phyloP scores from a whole-genome alignment of 2,797 vertebrate genomes.

The Diplodus sargus region DNA sequence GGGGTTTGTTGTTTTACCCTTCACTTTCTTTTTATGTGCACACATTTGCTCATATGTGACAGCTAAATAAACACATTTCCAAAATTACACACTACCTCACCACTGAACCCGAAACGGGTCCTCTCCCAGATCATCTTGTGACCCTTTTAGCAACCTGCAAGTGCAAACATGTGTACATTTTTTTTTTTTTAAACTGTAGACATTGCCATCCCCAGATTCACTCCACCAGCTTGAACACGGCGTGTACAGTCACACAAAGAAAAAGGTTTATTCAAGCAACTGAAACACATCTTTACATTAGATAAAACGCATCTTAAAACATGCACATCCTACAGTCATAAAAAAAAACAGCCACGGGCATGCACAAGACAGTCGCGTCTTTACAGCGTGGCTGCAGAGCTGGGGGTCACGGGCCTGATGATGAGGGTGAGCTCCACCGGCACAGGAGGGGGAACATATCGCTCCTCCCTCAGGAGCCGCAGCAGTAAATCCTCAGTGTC shows the following conservation, averaged over 20 bases:
- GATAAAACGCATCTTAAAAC: not conserved
- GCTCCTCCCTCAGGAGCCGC: slow-evolving; percentile 89
- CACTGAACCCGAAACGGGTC: not conserved
- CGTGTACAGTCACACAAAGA: not conserved
- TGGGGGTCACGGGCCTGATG: slow-evolving; percentile 80
- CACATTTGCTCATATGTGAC: slow-evolving; percentile 19
- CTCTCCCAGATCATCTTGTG: no score
- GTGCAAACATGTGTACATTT: no score
- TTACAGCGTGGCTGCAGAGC: slow-evolving; percentile 44
- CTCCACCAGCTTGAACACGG: not conserved
- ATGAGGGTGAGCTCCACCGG: slow-evolving; percentile 88
- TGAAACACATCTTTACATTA: not conserved
- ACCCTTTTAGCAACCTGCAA: no score
- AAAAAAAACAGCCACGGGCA: not conserved
- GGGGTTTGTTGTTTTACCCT: not conserved
- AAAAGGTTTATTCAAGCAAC: slow-evolving; percentile 26
- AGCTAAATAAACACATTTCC: slow-evolving; percentile 33
- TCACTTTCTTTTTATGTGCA: slow-evolving; percentile 21
- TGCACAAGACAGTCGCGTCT: not conserved
- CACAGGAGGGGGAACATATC: slow-evolving; percentile 86
- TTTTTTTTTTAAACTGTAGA: not conserved
- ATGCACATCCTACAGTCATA: not conserved
- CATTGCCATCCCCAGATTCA: not conserved
- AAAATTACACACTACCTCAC: slow-evolving; percentile 47
- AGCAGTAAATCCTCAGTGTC: slow-evolving; percentile 90